phyloP scores from a whole-genome alignment of 2,797 vertebrate genomes.

The Tarsius wallacei region DNA sequence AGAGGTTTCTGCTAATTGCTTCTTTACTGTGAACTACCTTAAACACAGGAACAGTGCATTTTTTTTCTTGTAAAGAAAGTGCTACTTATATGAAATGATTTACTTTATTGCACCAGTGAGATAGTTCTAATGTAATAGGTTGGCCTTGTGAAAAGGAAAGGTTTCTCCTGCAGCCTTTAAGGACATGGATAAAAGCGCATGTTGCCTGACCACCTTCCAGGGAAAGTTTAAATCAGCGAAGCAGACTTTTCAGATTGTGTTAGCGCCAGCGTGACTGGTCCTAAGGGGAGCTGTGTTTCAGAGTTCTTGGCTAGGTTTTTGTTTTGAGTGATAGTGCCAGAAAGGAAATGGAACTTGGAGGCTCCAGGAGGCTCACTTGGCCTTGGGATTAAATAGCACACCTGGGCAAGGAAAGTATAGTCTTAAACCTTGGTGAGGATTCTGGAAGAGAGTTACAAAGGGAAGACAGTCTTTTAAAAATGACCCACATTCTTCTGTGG shows the following conservation, averaged over 20 bases:
- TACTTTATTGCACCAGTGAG: not conserved
- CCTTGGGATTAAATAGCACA: not conserved
- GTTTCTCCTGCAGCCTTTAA: not conserved
- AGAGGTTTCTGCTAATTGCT: not conserved
- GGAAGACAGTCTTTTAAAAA: not conserved
- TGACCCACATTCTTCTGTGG: not conserved
- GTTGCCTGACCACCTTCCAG: not conserved
- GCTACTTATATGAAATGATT: not conserved
- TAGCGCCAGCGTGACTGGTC: not conserved
- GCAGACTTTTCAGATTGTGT: not conserved
- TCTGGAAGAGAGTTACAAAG: slow-evolving; percentile 24
- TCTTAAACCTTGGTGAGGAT: not conserved
- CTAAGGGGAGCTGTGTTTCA: not conserved
- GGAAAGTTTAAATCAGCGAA: not conserved
- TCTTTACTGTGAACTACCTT: not conserved
- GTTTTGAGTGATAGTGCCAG: not conserved
- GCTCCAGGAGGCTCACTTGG: not conserved
- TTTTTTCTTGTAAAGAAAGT: not conserved
- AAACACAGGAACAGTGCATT: not conserved
- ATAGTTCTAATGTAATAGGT: not conserved
- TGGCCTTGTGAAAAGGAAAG: not conserved
- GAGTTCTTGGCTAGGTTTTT: not conserved
- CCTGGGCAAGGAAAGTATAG: not conserved
- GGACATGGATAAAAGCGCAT: not conserved
- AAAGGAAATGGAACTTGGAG: not conserved